Percentiles rank a stretch among this genome's conserved stretches.
Conservation (phyloP, 2,113 vertebrate genomes). For the Silurus glanis region DNA sequence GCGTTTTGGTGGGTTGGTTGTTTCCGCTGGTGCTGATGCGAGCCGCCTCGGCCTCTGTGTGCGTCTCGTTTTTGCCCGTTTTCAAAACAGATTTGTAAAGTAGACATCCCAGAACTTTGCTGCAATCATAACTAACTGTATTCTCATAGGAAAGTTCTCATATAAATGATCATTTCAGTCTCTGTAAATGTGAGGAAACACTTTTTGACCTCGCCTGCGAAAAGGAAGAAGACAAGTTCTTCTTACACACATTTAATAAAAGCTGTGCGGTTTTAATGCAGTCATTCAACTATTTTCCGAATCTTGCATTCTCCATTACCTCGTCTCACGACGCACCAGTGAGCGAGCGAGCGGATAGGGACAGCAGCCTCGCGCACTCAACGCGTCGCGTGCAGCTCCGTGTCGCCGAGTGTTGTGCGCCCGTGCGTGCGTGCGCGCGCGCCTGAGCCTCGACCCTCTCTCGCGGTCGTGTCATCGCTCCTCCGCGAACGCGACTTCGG, state of each 20-base stretch:
- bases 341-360: neutral
- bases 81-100: conserved; percentile 43
- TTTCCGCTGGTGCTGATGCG: conserved; percentile 74
- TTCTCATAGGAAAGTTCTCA: neutral
- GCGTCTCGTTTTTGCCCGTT: conserved; percentile 63
- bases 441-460: conserved; percentile 6
- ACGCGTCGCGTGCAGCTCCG: conserved; percentile 52
- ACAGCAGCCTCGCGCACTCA: conserved; percentile 51
- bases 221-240: neutral
- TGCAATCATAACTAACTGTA: neutral
- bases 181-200: neutral
- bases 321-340: neutral
- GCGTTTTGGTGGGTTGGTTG: conserved; percentile 49
- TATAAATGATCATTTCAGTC: neutral
- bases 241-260: no score
- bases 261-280: neutral
- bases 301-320: neutral
- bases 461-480: conserved; percentile 57
- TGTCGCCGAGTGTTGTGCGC: conserved; percentile 5
- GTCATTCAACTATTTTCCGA: neutral
- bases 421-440: conserved; percentile 12
- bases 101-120: conserved; percentile 5
- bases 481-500: conserved; percentile 53
- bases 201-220: neutral
- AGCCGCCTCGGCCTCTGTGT: conserved; percentile 68